Conservation (phyloP, 2,113 vertebrate species). For the Lophochroa leadbeateri region DNA sequence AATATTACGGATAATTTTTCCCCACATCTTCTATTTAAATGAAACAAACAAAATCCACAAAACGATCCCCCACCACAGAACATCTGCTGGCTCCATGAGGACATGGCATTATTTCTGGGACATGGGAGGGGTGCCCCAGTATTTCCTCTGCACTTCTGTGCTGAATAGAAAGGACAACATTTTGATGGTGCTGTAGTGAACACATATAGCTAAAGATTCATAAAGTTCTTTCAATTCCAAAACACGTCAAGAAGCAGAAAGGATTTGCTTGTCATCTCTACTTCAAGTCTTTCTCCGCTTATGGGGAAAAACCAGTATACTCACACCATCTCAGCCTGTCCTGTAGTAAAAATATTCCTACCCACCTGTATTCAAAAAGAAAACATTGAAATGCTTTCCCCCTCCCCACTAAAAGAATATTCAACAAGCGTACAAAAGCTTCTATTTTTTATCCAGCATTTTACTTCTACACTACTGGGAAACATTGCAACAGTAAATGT, state of each 20-base stretch:
- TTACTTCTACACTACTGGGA: neutral
- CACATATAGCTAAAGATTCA: neutral
- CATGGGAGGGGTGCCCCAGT: neutral
- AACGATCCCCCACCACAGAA: neutral
- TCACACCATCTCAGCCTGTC: neutral
- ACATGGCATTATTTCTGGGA: neutral
- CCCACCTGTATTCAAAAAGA: neutral
- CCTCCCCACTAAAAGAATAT: neutral
- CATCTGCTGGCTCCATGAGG: neutral
- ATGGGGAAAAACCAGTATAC: neutral
- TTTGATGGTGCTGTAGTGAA: neutral
- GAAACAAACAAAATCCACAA: neutral
- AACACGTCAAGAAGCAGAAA: neutral
- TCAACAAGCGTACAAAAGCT: neutral
- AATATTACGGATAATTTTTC: fast-evolving
- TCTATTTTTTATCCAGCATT: neutral
- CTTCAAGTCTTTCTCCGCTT: neutral
- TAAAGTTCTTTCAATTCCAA: neutral
- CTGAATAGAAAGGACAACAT: neutral
- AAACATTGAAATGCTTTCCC: neutral
- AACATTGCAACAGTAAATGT: slow-evolving; percentile 22
- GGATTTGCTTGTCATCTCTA: neutral
- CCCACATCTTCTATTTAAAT: neutral
- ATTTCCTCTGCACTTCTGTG: neutral
- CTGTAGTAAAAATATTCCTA: neutral